A percentile compares a stretch with the other conserved stretches of the same genome.
These are phyloP conservation scores for Oscheius sp. DNA, from an alignment of 1,140 invertebrate species.

Conservation along the genomic window DNA sequence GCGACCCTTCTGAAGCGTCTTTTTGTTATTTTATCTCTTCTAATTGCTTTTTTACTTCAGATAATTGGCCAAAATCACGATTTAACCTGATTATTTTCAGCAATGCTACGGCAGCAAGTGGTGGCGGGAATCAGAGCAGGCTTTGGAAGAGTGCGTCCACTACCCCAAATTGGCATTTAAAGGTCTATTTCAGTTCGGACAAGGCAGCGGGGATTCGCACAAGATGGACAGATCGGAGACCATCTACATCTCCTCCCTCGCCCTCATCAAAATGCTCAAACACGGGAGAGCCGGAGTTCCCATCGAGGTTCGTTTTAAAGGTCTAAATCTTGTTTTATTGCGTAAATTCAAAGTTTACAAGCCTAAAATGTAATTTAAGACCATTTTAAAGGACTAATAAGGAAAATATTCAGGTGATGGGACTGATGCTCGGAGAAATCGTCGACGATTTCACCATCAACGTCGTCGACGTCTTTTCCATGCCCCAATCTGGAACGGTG, in stretches of 20 bases:
- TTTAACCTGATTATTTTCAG: neutral
- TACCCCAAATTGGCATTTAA: too few relatives aligned
- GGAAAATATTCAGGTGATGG: too few relatives aligned
- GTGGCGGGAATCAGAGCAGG: constrained; percentile 39
- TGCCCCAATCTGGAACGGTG: constrained; percentile 89
- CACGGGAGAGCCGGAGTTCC: constrained; percentile 98
- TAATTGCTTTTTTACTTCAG: neutral
- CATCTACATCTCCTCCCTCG: constrained; percentile 95
- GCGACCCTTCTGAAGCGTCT: too few relatives aligned
- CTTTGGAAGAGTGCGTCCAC: too few relatives aligned
- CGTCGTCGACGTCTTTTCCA: constrained; percentile 98
- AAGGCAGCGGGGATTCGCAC: constrained; percentile 74
- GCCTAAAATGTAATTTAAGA: too few relatives aligned
- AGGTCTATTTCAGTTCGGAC: neutral
- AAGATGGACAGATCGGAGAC: constrained; percentile 98
- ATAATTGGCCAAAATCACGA: neutral
- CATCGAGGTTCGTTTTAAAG: constrained; percentile 76
- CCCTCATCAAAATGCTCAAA: constrained; percentile 97
- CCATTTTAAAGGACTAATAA: too few relatives aligned
- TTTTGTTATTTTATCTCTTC: neutral
- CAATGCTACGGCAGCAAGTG: constrained; percentile 44
- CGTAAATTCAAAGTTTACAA: neutral
- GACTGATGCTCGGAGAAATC: constrained; percentile 98
- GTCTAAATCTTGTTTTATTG: neutral
- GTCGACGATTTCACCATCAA: constrained; percentile 98